Evolutionary conservation across 2,888 invertebrate species (phyloP).

Genomic region (Coelinius sp.): DNA sequence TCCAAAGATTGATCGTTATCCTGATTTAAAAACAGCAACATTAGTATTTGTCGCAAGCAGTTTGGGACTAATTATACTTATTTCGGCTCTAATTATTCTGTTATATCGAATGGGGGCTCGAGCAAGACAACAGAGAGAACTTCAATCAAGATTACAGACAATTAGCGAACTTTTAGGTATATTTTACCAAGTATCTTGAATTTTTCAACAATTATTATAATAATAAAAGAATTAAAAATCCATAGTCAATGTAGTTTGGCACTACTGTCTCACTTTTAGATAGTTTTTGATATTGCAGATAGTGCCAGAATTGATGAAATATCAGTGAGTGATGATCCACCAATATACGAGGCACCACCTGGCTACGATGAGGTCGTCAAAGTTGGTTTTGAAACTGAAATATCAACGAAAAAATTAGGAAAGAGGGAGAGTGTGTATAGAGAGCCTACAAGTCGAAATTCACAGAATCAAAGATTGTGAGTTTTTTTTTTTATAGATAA

Average conservation of each 20-base stretch:
- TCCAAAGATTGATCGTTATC: constrained; percentile 78
- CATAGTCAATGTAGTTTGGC: constrained; percentile 1
- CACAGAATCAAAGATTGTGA: constrained; percentile 60
- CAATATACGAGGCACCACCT: constrained; percentile 81
- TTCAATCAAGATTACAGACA: constrained; percentile 79
- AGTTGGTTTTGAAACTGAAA: constrained; percentile 71
- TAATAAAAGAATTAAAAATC: not conserved
- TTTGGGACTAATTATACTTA: constrained; percentile 75
- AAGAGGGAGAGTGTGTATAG: constrained; percentile 42
- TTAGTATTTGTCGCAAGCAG: constrained; percentile 78
- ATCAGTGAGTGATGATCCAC: constrained; percentile 75
- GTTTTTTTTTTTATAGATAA: too few species aligned
- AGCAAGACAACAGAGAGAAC: constrained; percentile 76
- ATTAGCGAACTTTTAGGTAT: constrained; percentile 79
- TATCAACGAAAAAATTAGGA: constrained; percentile 56
- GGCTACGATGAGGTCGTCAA: constrained; percentile 81
- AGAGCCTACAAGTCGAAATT: constrained; percentile 53
- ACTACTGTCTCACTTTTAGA: constrained; percentile 47
- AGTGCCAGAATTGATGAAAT: constrained; percentile 72
- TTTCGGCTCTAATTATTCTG: constrained; percentile 76
- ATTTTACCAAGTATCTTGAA: constrained; percentile 18
- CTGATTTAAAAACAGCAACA: constrained; percentile 78
- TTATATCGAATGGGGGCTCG: constrained; percentile 77
- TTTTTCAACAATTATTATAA: too few species aligned
- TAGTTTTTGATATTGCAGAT: constrained; percentile 68